Evolutionary conservation across 1,140 invertebrate species (phyloP).

Genomic region (Drosophila dunni): DNA sequence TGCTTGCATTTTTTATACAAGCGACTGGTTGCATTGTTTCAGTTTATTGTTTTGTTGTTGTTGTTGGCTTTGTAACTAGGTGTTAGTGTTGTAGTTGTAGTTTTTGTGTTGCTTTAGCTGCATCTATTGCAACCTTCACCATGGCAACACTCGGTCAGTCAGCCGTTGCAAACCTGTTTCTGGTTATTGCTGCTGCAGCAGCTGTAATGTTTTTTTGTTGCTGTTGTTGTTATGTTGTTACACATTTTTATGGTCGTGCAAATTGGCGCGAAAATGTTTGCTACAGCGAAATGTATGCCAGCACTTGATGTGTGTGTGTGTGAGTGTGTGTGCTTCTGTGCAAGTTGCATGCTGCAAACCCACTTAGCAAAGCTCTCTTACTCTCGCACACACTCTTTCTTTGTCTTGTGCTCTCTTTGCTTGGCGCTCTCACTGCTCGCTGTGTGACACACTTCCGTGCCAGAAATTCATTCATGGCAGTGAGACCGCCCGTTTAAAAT

Average conservation of each 20-base stretch:
- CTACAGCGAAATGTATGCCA: constrained; percentile 76
- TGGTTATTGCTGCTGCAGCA: constrained; percentile 38
- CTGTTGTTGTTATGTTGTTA: constrained; percentile 51
- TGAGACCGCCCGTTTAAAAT: constrained; percentile 30
- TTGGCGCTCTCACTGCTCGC: neutral
- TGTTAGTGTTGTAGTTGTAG: constrained; percentile 26
- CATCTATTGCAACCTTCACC: constrained; percentile 67
- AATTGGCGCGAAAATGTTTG: constrained; percentile 78
- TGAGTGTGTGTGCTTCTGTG: constrained; percentile 18
- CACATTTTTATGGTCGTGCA: constrained; percentile 62
- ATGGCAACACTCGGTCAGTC: constrained; percentile 75
- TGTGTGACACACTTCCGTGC: constrained; percentile 64
- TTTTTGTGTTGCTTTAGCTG: constrained; percentile 44
- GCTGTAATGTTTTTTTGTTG: constrained; percentile 42
- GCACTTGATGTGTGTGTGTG: constrained; percentile 25
- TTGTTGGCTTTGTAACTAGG: constrained; percentile 17
- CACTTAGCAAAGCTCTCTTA: constrained; percentile 1
- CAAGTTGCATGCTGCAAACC: constrained; percentile 50
- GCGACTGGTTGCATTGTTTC: constrained; percentile 37
- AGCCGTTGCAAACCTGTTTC: constrained; percentile 74
- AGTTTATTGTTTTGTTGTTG: constrained; percentile 12
- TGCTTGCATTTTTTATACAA: constrained; percentile 51
- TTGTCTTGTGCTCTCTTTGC: constrained; percentile 1
- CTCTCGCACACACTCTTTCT: constrained; percentile 11
- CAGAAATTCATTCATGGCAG: constrained; percentile 71